Percentiles rank a stretch among this genome's conserved stretches.
phyloP scores from a whole-genome alignment of 2,113 vertebrate species.

The Origma solitaria region DNA sequence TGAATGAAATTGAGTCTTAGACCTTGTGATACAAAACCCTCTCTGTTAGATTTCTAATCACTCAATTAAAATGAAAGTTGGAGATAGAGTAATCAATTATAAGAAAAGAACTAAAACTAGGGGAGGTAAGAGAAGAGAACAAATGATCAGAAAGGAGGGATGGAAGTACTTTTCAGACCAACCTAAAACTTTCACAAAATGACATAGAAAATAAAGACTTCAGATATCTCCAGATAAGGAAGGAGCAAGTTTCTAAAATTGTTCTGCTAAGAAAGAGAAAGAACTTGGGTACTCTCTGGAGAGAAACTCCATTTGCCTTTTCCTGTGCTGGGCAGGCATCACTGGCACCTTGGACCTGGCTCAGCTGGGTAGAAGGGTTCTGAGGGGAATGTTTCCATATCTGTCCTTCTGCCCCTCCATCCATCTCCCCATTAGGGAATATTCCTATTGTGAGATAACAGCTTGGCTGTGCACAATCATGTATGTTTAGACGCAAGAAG shows the following conservation, averaged over 20 bases:
- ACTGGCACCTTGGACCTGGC: neutral
- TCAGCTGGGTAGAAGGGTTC: neutral
- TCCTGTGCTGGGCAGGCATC: neutral
- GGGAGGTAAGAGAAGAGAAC: neutral
- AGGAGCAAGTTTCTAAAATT: neutral
- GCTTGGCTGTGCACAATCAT: accelerated
- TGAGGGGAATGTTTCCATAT: neutral
- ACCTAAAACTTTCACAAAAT: neutral
- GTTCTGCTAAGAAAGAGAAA: neutral
- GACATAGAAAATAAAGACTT: neutral
- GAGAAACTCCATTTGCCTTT: neutral
- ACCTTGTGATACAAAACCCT: neutral
- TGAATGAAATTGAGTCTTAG: neutral
- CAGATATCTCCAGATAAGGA: neutral
- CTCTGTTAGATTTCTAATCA: neutral
- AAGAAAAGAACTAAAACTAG: neutral
- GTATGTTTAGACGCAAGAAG: neutral
- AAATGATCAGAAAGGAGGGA: neutral
- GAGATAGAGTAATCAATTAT: neutral
- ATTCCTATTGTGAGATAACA: neutral
- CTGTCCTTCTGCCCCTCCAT: neutral
- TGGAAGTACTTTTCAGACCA: neutral
- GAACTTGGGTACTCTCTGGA: neutral
- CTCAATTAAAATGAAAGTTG: neutral
- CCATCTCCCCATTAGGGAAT: accelerated